Evolutionary conservation across 2,797 vertebrate genomes (phyloP).

Genomic region (Typhlichthys eigenmanni): DNA sequence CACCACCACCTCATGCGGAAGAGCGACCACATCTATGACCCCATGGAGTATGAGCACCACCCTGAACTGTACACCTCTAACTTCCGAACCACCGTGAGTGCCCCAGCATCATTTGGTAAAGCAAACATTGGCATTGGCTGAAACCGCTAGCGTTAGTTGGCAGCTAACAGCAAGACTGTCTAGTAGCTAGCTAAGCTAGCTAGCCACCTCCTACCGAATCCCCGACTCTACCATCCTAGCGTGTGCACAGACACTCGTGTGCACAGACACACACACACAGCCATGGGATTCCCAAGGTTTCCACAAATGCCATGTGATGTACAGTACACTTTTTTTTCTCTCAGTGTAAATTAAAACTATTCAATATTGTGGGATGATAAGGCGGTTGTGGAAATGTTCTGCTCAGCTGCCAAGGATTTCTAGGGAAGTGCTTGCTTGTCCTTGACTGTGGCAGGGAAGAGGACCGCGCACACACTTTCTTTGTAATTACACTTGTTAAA

Average conservation of each 20-base stretch:
- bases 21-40: conserved; percentile 87
- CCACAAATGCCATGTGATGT: too few relatives aligned
- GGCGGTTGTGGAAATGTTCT: too few relatives aligned
- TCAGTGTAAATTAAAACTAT: too few relatives aligned
- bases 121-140: conserved; percentile 17
- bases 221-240: background rate
- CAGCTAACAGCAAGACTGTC: conserved; percentile 17
- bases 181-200: conserved; percentile 33
- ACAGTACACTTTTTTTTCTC: too few relatives aligned
- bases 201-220: conserved; percentile 58
- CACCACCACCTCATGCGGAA: conserved; percentile 95
- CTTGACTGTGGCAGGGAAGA: too few relatives aligned
- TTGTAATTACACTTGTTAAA: too few relatives aligned
- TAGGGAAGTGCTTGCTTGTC: too few relatives aligned
- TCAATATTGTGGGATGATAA: too few relatives aligned
- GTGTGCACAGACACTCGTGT: background rate
- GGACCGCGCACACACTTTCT: too few relatives aligned
- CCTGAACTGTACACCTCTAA: conserved; percentile 91
- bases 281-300: too few relatives aligned
- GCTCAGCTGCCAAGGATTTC: too few relatives aligned
- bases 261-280: conserved; percentile 14
- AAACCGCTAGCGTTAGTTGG: conserved; percentile 16
- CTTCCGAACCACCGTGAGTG: conserved; percentile 90
- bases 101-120: background rate
- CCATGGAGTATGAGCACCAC: conserved; percentile 88